Percentiles rank a stretch among this genome's conserved stretches.
Evolutionary conservation across 2,797 vertebrate genomes (phyloP).

Genomic region (Myotis myotis): DNA sequence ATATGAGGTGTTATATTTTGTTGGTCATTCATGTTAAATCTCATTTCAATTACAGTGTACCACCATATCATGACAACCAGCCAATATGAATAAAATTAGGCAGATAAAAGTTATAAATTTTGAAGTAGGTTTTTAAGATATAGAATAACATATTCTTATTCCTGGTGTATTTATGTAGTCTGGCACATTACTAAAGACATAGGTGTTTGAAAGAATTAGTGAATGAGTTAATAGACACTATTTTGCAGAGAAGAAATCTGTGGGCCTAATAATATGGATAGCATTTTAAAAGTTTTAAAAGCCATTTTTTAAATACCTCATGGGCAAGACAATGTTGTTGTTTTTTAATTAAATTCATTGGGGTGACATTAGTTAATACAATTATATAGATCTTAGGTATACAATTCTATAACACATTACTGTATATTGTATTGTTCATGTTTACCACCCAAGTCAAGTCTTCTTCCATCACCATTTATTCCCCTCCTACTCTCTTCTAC

Average conservation of each 20-base stretch:
- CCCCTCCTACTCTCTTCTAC: too few species aligned
- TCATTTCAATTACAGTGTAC: slow-evolving; percentile 43
- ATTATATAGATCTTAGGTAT: too few species aligned
- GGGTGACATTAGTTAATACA: too few species aligned
- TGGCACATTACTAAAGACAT: neutral
- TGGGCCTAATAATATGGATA: neutral
- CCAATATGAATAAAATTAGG: slow-evolving; percentile 3
- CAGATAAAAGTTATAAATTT: slow-evolving; percentile 44
- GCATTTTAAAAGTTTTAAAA: neutral
- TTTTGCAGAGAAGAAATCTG: neutral
- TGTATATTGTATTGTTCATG: too few species aligned
- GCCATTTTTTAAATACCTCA: neutral
- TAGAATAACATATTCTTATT: neutral
- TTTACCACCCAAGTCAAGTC: too few species aligned
- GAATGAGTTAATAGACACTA: neutral
- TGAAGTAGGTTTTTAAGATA: neutral
- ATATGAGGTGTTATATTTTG: slow-evolving; percentile 16
- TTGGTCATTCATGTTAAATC: slow-evolving; percentile 33
- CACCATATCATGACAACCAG: neutral
- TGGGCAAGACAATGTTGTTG: neutral
- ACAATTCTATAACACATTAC: too few species aligned
- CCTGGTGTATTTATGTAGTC: neutral
- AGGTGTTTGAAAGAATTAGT: neutral
- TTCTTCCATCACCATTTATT: too few species aligned
- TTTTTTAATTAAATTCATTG: too few species aligned